Base-by-base conservation (phyloP, 64 coral and sea anemone species). In the Porites lutea region DNA sequence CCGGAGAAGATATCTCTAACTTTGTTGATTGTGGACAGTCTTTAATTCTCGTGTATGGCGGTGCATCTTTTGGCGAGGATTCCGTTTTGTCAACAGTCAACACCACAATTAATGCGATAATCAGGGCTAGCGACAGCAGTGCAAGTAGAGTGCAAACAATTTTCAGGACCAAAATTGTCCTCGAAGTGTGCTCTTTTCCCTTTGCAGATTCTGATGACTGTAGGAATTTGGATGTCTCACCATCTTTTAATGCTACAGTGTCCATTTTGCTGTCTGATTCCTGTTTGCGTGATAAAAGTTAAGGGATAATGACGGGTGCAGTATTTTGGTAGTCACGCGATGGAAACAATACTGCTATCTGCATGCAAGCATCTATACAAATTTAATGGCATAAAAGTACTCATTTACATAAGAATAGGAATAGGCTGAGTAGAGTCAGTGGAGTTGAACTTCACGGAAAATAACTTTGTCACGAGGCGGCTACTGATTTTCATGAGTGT, bases 51-150 rank as follows among this genome's bases (percentile, higher is more conserved):
- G 72, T 54, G 21, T 8, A 6, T 43, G n/a, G 70, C 2, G 10
- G 14, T 4, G 59, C 51, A 8, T 48, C 16, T 3, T 7, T 64
- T 0, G 52, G 14, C 15, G 23, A 14, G 0, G 65, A 20, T n/a
- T 22, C 44, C 50, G 50, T 11, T 9, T 57, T 60, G 19, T 50
- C 13, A 14, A 37, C n/a, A 88, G 52, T 46, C 14, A 48, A 81
- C 19, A 88, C 83, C 13, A 88, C 84, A 82, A 93, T 73, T 27
- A 88, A 48, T n/a, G 91, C 51, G 4, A 88, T 82, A 3, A 93
- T 70, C 44, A 87, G 52, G 23, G 72, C 72, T 21, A 73, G 14
- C 45, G 45, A 27, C 70, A 73, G 45, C 7, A 46, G 70, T 4
- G 70, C 70, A 73, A 73, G 45, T 73, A 73, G 45, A 4, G 20